phyloP scores from a whole-genome alignment of 37 sponge, comb jelly and placozoan species.

The Lycopodina hypogea region DNA sequence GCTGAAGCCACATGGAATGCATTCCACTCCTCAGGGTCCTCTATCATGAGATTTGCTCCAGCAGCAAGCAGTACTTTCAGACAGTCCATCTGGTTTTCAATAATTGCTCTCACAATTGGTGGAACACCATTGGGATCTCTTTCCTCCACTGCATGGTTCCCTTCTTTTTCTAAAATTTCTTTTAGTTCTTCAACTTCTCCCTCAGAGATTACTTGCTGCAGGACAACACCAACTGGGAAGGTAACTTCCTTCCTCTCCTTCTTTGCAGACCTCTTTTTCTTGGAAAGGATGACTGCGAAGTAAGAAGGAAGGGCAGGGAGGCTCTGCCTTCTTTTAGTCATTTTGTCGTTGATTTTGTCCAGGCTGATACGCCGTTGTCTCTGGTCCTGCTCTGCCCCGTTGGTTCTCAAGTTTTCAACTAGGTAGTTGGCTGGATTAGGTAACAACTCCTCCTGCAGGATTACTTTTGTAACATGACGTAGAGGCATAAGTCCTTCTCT shows the following conservation, averaged over 20 bases:
- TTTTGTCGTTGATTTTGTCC: conserved; percentile 12
- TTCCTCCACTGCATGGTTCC: conserved; percentile 31
- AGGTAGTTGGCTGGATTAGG: conserved; percentile 8
- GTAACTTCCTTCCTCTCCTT: conserved; percentile 53
- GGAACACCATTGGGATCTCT: conserved; percentile 63
- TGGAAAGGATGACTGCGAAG: not conserved
- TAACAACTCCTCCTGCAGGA: not conserved
- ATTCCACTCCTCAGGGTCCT: conserved; percentile 68
- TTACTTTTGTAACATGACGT: not conserved
- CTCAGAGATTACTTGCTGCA: conserved; percentile 60
- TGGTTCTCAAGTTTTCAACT: not conserved
- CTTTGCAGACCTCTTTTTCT: not conserved
- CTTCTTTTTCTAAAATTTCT: conserved; percentile 33
- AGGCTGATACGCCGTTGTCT: conserved; percentile 13
- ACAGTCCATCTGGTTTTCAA: conserved; percentile 50
- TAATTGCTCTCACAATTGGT: conserved; percentile 57
- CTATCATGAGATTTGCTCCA: conserved; percentile 56
- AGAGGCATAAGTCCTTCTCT: not conserved
- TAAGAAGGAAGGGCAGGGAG: conserved; percentile 13
- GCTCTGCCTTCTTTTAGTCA: conserved; percentile 23
- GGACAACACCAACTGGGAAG: conserved; percentile 49
- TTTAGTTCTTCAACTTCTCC: conserved; percentile 69
- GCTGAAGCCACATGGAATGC: conserved; percentile 66
- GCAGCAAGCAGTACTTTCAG: conserved; percentile 45
- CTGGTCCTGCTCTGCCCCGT: not conserved